Evolutionary conservation across 1,140 invertebrate species (phyloP).

Genomic region (Oncopodura yosiiana): DNA sequence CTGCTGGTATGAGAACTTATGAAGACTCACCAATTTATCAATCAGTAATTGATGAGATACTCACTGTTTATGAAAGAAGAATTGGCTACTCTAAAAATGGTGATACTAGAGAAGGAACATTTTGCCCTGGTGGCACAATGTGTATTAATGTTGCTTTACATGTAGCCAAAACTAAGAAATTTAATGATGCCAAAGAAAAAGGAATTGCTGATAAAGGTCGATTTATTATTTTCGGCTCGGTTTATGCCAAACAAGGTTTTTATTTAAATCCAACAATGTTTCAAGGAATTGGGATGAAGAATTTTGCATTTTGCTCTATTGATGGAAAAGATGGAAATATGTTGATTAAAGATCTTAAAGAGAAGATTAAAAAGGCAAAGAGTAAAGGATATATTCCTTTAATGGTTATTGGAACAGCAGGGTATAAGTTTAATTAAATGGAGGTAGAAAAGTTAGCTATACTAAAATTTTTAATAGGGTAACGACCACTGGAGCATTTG

Average conservation of each 20-base stretch:
- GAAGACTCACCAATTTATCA: neutral
- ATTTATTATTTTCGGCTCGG: slow-evolving; percentile 68
- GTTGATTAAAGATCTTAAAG: slow-evolving; percentile 56
- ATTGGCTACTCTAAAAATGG: too few species aligned
- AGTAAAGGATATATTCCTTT: slow-evolving; percentile 61
- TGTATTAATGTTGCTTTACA: too few species aligned
- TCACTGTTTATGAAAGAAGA: too few species aligned
- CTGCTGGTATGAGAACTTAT: neutral
- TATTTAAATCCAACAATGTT: neutral
- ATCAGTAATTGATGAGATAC: too few species aligned
- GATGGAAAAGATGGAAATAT: slow-evolving; percentile 70
- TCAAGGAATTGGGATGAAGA: slow-evolving; percentile 64
- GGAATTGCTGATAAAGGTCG: neutral
- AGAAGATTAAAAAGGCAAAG: slow-evolving; percentile 53
- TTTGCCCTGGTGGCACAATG: too few species aligned
- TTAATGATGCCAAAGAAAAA: too few species aligned
- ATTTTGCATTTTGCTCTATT: slow-evolving; percentile 59
- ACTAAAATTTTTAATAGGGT: too few species aligned
- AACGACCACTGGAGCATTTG: slow-evolving; percentile 84
- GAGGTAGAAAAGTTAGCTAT: too few species aligned
- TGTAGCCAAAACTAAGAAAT: too few species aligned
- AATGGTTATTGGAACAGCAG: slow-evolving; percentile 81
- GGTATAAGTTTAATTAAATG: slow-evolving; percentile 45
- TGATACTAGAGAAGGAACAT: too few species aligned
- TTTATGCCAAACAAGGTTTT: slow-evolving; percentile 65